Percentiles rank a stretch among this genome's conserved stretches.
phyloP scores from a whole-genome alignment of 2,113 vertebrate species.

The Eublepharis macularius region DNA sequence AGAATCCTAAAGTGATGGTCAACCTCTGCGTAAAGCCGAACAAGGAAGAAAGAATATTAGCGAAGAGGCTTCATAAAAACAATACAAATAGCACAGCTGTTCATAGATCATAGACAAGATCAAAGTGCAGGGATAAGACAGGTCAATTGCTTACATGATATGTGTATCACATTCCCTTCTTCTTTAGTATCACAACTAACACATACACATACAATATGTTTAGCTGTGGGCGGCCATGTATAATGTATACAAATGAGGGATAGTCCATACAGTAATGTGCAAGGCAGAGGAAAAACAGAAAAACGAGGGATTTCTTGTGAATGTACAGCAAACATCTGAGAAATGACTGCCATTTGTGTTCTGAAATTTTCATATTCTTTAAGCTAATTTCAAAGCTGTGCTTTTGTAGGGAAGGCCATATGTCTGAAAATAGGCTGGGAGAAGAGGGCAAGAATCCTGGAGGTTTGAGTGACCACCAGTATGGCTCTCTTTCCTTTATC shows the following conservation, averaged over 20 bases:
- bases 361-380: background rate
- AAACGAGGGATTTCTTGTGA: background rate
- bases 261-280: background rate
- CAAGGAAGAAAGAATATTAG: background rate
- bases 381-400: background rate
- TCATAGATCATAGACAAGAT: background rate
- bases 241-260: background rate
- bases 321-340: background rate
- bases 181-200: background rate
- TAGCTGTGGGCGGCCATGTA: background rate
- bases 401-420: background rate
- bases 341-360: background rate
- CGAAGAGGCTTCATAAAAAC: background rate
- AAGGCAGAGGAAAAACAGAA: background rate
- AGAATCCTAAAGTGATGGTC: slow-evolving; percentile 8
- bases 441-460: background rate
- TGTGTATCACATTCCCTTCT: background rate
- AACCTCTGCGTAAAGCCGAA: slow-evolving; percentile 1
- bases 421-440: background rate
- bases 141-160: background rate
- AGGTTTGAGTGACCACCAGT: background rate
- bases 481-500: background rate
- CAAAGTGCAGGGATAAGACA: background rate
- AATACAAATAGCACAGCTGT: background rate
- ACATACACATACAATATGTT: background rate